Evolutionary conservation across 2,113 vertebrate species (phyloP), one percentile per base, ranked within the genome.

Genomic region (Erinaceus europaeus): DNA sequence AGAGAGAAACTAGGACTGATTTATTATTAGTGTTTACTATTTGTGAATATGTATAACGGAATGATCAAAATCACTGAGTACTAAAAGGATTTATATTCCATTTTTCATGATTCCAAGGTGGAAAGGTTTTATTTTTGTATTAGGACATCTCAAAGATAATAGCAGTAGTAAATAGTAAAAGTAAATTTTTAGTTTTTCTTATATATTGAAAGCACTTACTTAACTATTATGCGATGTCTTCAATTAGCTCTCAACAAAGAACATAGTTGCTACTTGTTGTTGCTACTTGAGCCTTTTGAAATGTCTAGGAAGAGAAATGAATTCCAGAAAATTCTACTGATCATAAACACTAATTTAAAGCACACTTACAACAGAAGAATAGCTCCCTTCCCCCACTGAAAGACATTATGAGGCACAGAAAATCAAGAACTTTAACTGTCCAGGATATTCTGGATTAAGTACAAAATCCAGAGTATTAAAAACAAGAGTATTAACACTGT

Each of bases 381-480:
- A 80, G 17, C 4, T 82, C 9, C 5, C 61, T 17, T 15, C 61
- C 29, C 18, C 9, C n/a, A 3, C 1, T 9, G 71, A 69, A 53
- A 59, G 18, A 55, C 6, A 84, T 32, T 4, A 42, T 8, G 44
- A 3, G 15, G 3, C 12, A 34, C n/a, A 27, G 12, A 89, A 75
- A 42, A 69, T 32, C 6, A 94, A 90, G 55, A 85, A 64, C 7
- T 50, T 68, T 25, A 87, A 89, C 25, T 81, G 6, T 36, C 55
- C 86, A 69, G 9, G 0, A 32, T 74, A 91, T 27, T 72, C 84
- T 91, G 57, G 73, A 94, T 84, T 88, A 74, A 75, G 23, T n/a
- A 55, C 27, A 44, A 65, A 18, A 38, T 79, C 81, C 48, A 64
- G 0, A 6, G 9, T 40, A n/a, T n/a, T n/a, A n/a, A n/a, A n/a